A percentile compares a stretch with the other conserved stretches of the same genome.
These are phyloP conservation scores for Tretioscincus oriximinensis DNA, from an alignment of 2,113 vertebrate genomes.

Conservation along the genomic window DNA sequence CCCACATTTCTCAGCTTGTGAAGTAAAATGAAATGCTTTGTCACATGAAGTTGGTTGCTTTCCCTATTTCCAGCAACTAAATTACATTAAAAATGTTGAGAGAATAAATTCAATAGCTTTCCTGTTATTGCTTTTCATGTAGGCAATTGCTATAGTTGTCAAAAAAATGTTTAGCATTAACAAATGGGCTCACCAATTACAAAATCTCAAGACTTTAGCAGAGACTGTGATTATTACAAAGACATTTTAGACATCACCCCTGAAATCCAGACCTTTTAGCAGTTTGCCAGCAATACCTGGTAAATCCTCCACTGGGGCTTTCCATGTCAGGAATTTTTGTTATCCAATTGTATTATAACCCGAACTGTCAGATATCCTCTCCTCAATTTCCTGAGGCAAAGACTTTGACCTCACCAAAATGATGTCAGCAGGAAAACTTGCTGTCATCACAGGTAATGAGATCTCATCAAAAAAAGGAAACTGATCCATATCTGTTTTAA, in stretches of 20 bases:
- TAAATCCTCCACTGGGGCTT: neutral
- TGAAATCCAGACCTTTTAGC: neutral
- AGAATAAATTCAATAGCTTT: conserved; percentile 66
- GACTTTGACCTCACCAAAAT: neutral
- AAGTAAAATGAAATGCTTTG: conserved; percentile 12
- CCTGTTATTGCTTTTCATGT: conserved; percentile 56
- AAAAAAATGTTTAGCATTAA: conserved; percentile 6
- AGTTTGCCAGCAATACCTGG: neutral
- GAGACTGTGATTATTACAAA: neutral
- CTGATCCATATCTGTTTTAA: neutral
- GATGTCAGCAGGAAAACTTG: neutral
- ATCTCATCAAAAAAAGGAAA: neutral
- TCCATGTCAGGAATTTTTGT: accelerated
- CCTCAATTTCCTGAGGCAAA: neutral
- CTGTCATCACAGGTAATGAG: neutral
- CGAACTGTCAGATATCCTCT: neutral
- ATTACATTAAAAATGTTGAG: conserved; percentile 63
- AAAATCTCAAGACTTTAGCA: neutral
- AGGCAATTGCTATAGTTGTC: conserved; percentile 59
- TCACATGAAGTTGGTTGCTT: conserved; percentile 43
- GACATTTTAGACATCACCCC: accelerated
- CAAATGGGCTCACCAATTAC: conserved; percentile 13
- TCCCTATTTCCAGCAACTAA: conserved; percentile 66
- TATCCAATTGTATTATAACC: neutral
- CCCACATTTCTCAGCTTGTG: neutral